A percentile compares a stretch with the other conserved stretches of the same genome.
Conservation (phyloP, 2,888 invertebrate species). For the Macrophya annulata region DNA sequence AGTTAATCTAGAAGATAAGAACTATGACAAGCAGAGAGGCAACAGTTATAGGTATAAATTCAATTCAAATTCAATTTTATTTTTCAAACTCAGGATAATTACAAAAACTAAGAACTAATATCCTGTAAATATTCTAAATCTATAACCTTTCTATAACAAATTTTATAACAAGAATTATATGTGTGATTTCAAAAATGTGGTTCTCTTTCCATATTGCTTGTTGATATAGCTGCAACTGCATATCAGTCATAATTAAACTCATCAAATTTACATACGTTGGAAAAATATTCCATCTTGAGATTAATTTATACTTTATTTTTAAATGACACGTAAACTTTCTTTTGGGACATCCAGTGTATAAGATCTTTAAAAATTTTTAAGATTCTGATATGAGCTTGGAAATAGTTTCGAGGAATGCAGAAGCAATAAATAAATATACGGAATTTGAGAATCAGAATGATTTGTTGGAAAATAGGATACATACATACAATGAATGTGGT, state of each 20-base stretch:
- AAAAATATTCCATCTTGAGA: neutral
- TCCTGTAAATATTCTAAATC: neutral
- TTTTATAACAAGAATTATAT: neutral
- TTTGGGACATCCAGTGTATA: neutral
- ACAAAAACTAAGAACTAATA: neutral
- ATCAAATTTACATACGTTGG: too few species aligned
- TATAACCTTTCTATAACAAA: neutral
- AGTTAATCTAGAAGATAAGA: neutral
- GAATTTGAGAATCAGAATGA: neutral
- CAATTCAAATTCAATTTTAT: neutral
- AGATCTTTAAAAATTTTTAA: neutral
- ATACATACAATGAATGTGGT: neutral
- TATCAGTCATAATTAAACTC: too few species aligned
- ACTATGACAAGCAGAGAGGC: neutral
- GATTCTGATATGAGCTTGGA: too few species aligned
- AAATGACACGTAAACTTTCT: neutral
- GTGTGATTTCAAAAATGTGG: too few species aligned
- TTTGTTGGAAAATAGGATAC: neutral
- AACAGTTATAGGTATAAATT: neutral
- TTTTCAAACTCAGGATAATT: neutral
- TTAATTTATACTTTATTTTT: neutral
- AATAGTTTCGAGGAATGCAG: neutral
- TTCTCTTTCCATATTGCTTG: too few species aligned
- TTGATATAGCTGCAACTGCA: too few species aligned
- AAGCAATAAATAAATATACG: neutral